A percentile compares a stretch with the other conserved stretches of the same genome.
phyloP scores from a whole-genome alignment of 2,113 vertebrate species.

The Progne subis region DNA sequence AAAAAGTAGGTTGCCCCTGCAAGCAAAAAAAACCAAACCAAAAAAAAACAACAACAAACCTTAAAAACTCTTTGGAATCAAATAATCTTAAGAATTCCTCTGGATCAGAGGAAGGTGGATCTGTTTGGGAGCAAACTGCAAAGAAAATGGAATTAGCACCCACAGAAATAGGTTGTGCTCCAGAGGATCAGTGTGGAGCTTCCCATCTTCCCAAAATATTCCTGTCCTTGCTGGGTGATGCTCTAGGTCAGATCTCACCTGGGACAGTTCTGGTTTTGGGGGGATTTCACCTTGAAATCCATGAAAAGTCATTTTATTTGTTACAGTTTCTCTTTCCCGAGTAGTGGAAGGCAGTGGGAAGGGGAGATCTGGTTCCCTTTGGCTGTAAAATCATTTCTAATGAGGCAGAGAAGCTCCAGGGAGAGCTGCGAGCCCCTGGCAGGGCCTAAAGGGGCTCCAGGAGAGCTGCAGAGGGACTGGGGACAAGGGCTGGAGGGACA shows the following conservation, averaged over 20 bases:
- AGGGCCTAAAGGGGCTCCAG: too few species aligned
- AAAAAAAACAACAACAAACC: background rate
- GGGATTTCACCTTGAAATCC: background rate
- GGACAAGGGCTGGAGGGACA: too few species aligned
- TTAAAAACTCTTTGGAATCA: background rate
- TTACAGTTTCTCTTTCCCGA: background rate
- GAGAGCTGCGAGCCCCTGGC: background rate
- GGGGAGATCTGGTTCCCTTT: background rate
- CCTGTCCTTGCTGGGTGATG: background rate
- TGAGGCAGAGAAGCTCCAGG: background rate
- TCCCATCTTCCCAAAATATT: background rate
- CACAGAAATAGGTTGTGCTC: background rate
- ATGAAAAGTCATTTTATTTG: accelerated
- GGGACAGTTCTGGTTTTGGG: background rate
- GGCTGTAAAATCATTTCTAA: background rate
- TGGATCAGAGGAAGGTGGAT: background rate
- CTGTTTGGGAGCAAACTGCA: background rate
- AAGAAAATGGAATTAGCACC: accelerated
- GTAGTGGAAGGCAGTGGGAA: too few species aligned
- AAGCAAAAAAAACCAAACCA: background rate
- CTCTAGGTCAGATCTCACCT: accelerated
- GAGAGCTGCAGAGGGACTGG: too few species aligned
- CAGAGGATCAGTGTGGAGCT: background rate
- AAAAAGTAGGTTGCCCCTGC: background rate
- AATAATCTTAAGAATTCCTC: background rate